These are phyloP conservation scores for Spinus olivaceus DNA, from an alignment of 2,797 vertebrate genomes.

Conservation along the genomic window DNA sequence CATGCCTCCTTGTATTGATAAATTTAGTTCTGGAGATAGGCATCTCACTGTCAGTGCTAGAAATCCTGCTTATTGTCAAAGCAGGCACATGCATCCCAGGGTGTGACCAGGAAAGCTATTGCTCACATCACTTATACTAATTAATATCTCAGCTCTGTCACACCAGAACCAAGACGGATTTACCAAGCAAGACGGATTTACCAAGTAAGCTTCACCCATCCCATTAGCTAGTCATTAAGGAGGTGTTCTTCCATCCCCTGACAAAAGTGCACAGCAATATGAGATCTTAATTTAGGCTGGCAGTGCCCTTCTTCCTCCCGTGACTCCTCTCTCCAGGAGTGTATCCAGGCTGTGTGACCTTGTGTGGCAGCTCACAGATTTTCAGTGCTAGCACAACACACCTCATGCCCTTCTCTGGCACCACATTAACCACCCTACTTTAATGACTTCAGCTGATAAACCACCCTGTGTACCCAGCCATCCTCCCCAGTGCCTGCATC, in stretches of 20 bases:
- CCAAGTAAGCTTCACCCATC: background rate
- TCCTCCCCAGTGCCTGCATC: background rate
- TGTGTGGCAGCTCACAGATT: background rate
- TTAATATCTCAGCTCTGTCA: background rate
- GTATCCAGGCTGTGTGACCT: background rate
- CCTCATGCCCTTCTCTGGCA: background rate
- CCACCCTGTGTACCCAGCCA: background rate
- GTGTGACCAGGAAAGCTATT: background rate
- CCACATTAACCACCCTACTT: background rate
- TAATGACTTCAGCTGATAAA: constrained; percentile 5
- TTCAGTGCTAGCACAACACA: background rate
- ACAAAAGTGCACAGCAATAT: background rate
- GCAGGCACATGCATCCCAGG: background rate
- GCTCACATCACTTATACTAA: background rate
- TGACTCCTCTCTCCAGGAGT: background rate
- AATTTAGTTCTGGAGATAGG: background rate
- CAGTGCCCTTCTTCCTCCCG: background rate
- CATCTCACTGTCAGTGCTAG: background rate
- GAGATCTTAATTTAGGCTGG: background rate
- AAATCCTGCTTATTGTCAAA: constrained; percentile 11
- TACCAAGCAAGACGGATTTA: background rate
- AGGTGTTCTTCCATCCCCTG: background rate
- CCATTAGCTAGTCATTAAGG: background rate
- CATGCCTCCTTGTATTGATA: background rate
- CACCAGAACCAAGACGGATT: background rate